A percentile compares a stretch with the other conserved stretches of the same genome.
These are phyloP conservation scores for Ethmia dodecea DNA, from an alignment of 2,888 invertebrate species.

Conservation along the genomic window DNA sequence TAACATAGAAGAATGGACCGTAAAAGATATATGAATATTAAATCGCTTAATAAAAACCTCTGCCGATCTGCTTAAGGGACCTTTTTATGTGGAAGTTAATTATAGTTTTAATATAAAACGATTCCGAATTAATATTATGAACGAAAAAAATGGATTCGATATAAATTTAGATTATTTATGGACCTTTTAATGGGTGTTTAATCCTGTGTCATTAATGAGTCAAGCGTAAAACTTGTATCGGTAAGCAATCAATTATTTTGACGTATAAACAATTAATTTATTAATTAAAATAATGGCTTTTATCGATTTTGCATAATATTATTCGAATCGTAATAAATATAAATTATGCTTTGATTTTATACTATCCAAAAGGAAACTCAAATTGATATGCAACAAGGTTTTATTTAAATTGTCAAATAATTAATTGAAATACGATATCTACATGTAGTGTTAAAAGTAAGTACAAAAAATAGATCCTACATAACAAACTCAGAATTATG, in stretches of 20 bases:
- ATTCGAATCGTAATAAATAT: too few relatives aligned
- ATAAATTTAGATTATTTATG: slow-evolving; percentile 70
- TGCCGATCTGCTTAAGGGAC: slow-evolving; percentile 51
- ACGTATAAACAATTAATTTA: slow-evolving; percentile 9
- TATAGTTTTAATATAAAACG: slow-evolving; percentile 69
- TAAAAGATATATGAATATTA: slow-evolving; percentile 62
- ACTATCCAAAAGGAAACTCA: too few relatives aligned
- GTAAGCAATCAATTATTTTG: slow-evolving; percentile 14
- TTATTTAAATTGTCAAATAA: too few relatives aligned
- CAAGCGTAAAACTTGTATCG: slow-evolving; percentile 17
- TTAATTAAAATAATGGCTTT: slow-evolving; percentile 2
- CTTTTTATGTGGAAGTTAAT: slow-evolving; percentile 67
- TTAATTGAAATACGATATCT: too few relatives aligned
- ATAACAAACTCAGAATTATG: too few relatives aligned
- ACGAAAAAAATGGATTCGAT: slow-evolving; percentile 62
- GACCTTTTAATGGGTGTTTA: slow-evolving; percentile 49
- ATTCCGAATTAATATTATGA: slow-evolving; percentile 63
- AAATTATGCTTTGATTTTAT: too few relatives aligned
- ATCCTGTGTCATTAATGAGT: slow-evolving; percentile 44
- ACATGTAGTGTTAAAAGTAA: background rate
- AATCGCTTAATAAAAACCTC: slow-evolving; percentile 54
- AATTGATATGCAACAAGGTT: too few relatives aligned
- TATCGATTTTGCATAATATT: background rate
- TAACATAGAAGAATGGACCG: slow-evolving; percentile 53
- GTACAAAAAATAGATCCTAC: too few relatives aligned